Evolutionary conservation across 2,113 vertebrate genomes (phyloP).

Genomic region (Notechis scutatus): DNA sequence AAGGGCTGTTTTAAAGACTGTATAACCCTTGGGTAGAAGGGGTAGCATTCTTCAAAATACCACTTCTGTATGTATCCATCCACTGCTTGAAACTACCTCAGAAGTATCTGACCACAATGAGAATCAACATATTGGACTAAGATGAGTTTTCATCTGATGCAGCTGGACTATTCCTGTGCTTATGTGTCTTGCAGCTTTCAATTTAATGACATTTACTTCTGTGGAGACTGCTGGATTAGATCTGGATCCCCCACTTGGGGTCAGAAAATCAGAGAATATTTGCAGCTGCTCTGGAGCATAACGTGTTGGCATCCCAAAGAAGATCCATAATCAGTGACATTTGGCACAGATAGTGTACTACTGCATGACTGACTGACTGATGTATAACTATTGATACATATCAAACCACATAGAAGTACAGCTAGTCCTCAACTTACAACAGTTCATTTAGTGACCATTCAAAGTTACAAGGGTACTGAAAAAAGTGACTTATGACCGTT

Average conservation of each 20-base stretch:
- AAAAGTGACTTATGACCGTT: background rate
- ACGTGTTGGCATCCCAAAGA: background rate
- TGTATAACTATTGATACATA: background rate
- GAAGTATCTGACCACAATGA: background rate
- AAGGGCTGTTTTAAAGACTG: background rate
- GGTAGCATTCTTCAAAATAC: background rate
- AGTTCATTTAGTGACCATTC: background rate
- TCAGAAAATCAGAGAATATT: background rate
- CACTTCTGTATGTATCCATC: background rate
- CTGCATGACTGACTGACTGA: background rate
- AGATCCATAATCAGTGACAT: background rate
- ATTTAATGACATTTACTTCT: background rate
- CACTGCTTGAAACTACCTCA: background rate
- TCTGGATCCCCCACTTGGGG: background rate
- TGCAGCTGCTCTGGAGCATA: background rate
- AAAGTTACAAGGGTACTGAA: background rate
- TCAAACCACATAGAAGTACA: background rate
- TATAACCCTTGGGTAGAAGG: background rate
- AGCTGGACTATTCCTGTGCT: background rate
- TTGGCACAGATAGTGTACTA: background rate
- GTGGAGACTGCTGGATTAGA: background rate
- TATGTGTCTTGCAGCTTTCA: background rate
- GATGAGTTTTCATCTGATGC: background rate
- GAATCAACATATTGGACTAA: background rate
- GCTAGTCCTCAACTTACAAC: background rate